Evolutionary conservation across 2,113 vertebrate genomes (phyloP), one percentile per base, ranked within the genome.

Genomic region (Chionodraco myersi): DNA sequence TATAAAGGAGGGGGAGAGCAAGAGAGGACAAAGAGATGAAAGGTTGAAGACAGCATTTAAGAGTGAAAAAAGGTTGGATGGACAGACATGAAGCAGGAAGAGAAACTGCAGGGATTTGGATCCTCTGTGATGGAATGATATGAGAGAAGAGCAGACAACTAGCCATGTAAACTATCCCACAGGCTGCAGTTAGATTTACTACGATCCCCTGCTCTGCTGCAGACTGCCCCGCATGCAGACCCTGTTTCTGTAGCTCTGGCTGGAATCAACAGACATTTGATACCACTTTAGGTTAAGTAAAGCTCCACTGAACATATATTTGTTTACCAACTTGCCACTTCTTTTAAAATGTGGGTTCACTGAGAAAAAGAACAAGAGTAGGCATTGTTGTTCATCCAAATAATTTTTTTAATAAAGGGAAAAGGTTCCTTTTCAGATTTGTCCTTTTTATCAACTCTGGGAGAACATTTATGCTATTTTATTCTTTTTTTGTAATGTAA

Each of bases 111-210:
- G 65, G 85, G 74, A 82, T 82, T 73, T 79, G 75, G 74, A 81
- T 61, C 60, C 80, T 87, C 87, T 85, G 79, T 73, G 80, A 91
- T 77, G 72, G 65, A 72, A 85, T 89, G 88, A 92, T 87, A 88
- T 63, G 71, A 84, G 85, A 91, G 90, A 73, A 69, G 90, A 85
- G 83, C 61, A 30, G 79, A 73, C 86, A 79, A 47, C 74, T n/a
- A 26, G 74, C 77, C 82, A 67, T 86, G 87, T 93, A 88, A 93
- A 90, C 82, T 78, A 80, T 91, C 90, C 87, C 82, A 86, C 90
- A 73, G 90, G 82, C 83, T 71, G 61, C 10, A 34, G 76, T 41
- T 41, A 90, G 87, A 93, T 93, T 92, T 93, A 93, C 81, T 72
- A 44, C 26, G 26, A 49, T 79, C 84, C 70, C 73, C 83, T 76